Evolutionary conservation across 2,888 invertebrate genomes (phyloP), one percentile per base, ranked within the genome.

Genomic region (Loripinus fragilis): DNA sequence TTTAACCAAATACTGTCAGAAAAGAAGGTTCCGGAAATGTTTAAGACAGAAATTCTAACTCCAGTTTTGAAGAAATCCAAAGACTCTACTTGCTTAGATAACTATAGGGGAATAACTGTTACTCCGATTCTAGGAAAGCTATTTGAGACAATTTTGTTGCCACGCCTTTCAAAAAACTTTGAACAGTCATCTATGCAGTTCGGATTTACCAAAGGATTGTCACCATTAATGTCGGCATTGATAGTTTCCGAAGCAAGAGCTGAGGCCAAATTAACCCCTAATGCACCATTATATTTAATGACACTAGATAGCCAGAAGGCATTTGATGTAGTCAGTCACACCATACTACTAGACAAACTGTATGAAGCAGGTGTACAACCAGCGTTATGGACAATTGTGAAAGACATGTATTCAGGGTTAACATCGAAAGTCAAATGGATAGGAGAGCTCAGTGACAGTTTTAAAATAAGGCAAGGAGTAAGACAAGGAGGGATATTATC

Each of bases 231-330:
- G 64, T 30, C 64, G 5, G 64, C 64, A 7, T 20, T 64, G 15
- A 30, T 64, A 3, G 64, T 64, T 3, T 64, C 64, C 8, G 64
- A 64, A n/a, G 64, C 64, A 12, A 64, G 64, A 55, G 55, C 55
- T 8, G 55, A 55, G 20, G 55, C 28, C 8, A 55, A 55, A 55
- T 8, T 55, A n/a, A 25, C 8, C 55, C 12, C 55, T 55, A 12
- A 7, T n/a, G 55, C 55, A 7, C 55, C 55, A n/a, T 20, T 55
- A 55, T 55, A 12, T 28, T n/a, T 55, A 28, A n/a, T 55, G 10
- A 55, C 55, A 10, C 55, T 55, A n/a, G 55, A 55, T n/a, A 55
- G 55, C 28, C 55, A 28, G n/a, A 55, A 55, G 55, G 55, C 55
- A 7, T 55, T 55, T 20, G 55, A 55, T n/a, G 55, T 55, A 8